A percentile compares a stretch with the other conserved stretches of the same genome.
Conservation (phyloP, 2,888 invertebrate species). For the Apamea crenata region DNA sequence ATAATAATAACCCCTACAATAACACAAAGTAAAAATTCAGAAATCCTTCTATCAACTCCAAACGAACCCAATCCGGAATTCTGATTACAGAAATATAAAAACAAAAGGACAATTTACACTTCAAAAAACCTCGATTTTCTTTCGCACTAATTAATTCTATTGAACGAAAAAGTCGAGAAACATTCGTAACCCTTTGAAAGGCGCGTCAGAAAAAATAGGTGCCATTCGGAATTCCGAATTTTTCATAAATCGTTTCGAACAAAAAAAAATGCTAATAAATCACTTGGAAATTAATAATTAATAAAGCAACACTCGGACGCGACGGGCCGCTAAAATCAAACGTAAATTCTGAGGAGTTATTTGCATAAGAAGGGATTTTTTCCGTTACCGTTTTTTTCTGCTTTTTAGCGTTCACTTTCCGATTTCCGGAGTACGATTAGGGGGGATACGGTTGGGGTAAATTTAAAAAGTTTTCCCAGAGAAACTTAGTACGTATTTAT, state of each 20-base stretch:
- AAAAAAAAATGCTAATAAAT: conserved; percentile 84
- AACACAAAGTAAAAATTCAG: conserved; percentile 17
- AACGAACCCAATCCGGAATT: conserved; percentile 55
- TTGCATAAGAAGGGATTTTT: conserved; percentile 87
- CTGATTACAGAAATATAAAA: conserved; percentile 65
- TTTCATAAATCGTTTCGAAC: conserved; percentile 77
- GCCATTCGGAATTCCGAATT: conserved; percentile 60
- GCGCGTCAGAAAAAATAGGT: conserved; percentile 73
- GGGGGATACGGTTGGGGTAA: conserved; percentile 66
- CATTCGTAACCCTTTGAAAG: conserved; percentile 82
- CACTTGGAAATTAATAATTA: conserved; percentile 89
- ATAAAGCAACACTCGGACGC: conserved; percentile 79
- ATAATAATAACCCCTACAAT: conserved; percentile 23
- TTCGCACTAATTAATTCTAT: conserved; percentile 84
- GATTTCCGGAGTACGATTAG: conserved; percentile 72
- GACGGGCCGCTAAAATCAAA: conserved; percentile 84
- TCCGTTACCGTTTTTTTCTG: conserved; percentile 66
- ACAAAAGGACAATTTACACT: conserved; percentile 69
- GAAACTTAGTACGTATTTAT: neutral
- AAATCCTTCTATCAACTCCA: conserved; percentile 47
- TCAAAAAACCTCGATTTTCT: conserved; percentile 70
- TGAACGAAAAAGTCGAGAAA: conserved; percentile 73
- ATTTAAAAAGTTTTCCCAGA: neutral
- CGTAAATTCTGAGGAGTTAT: conserved; percentile 82
- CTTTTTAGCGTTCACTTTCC: conserved; percentile 77